These are phyloP conservation scores for Caiman crocodilus DNA, from an alignment of 2,797 vertebrate species.

Conservation along the genomic window DNA sequence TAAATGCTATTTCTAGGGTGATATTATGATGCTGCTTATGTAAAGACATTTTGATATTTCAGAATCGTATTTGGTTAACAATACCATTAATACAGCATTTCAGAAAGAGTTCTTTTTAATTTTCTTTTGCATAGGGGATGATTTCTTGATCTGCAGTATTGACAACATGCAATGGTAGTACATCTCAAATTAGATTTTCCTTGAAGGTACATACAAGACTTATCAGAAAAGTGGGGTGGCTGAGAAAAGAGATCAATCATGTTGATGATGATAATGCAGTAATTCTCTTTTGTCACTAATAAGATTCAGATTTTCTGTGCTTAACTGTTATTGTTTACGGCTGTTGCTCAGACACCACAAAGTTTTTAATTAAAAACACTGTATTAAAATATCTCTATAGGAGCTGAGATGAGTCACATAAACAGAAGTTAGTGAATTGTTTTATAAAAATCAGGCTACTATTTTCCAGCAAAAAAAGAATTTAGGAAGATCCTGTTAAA, in stretches of 20 bases:
- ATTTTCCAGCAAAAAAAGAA: neutral
- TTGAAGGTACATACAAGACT: constrained; percentile 7
- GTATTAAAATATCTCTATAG: constrained; percentile 17
- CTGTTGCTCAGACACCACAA: neutral
- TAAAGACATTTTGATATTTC: neutral
- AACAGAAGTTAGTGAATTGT: constrained; percentile 17
- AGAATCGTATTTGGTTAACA: neutral
- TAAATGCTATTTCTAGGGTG: neutral
- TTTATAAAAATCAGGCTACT: constrained; percentile 32
- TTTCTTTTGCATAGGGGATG: neutral
- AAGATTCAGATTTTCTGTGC: constrained; percentile 13
- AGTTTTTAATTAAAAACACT: neutral
- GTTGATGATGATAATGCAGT: neutral
- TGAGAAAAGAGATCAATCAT: neutral
- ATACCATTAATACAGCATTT: neutral
- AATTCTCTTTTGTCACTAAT: neutral
- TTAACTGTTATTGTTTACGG: constrained; percentile 14
- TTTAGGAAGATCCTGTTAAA: constrained; percentile 21
- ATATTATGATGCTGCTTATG: neutral
- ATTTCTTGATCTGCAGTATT: neutral
- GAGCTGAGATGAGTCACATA: constrained; percentile 1
- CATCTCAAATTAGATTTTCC: neutral
- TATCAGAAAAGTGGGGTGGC: neutral
- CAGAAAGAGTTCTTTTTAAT: neutral
- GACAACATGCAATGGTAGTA: neutral